Conservation (phyloP, 1,140 invertebrate species). For the Eriosoma lanigerum region DNA sequence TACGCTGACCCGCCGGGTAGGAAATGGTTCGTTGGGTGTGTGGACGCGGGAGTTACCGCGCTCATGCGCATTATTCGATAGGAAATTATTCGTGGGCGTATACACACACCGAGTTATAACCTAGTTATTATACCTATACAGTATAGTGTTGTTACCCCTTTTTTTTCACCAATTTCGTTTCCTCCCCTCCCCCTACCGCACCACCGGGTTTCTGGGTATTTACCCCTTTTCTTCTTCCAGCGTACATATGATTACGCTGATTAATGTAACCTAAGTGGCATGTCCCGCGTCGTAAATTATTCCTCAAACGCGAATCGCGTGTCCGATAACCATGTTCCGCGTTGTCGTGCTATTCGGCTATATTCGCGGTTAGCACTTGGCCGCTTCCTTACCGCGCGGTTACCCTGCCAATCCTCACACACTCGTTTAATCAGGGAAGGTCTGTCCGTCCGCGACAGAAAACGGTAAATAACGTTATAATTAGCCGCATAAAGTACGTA, state of each 20-base stretch:
- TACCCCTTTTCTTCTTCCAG: not conserved
- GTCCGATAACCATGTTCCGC: slow-evolving; percentile 30
- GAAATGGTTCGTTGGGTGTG: no score
- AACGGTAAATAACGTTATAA: no score
- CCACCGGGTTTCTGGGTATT: no score
- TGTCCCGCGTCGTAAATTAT: slow-evolving; percentile 47
- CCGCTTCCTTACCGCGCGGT: not conserved
- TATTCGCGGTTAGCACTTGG: not conserved
- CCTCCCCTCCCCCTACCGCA: not conserved
- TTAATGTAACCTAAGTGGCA: slow-evolving; percentile 49
- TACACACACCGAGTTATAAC: not conserved
- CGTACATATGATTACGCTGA: slow-evolving; percentile 40
- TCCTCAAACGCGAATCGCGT: slow-evolving; percentile 35
- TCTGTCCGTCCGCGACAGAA: no score
- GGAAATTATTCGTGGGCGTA: no score
- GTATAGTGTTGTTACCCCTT: not conserved
- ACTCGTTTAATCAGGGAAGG: no score
- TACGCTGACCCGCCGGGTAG: not conserved
- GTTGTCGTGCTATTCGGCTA: slow-evolving; percentile 37
- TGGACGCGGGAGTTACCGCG: not conserved
- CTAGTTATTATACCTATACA: not conserved
- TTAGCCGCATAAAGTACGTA: no score
- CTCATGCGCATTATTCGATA: not conserved
- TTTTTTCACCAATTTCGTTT: not conserved
- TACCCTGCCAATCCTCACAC: no score